These are phyloP conservation scores for Macrotus californicus DNA, from an alignment of 2,113 vertebrate species.

Conservation along the genomic window DNA sequence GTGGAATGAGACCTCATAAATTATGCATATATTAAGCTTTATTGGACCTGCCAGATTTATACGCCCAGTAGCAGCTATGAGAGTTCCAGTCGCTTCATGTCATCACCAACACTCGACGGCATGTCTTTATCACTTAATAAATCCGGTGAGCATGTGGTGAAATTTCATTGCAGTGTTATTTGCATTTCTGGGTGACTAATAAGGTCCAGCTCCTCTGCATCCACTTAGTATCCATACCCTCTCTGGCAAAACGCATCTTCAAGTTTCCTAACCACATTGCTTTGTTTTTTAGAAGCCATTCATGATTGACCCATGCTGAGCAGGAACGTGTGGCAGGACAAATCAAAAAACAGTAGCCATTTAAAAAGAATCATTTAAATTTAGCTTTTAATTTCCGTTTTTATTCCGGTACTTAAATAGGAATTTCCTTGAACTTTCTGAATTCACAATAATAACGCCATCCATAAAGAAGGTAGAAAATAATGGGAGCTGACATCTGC, in stretches of 20 bases:
- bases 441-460: background rate
- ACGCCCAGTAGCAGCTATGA: background rate
- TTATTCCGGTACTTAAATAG: background rate
- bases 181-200: background rate
- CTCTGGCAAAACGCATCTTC: background rate
- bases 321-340: background rate
- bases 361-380: background rate
- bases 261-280: background rate
- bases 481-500: background rate
- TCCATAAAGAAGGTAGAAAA: background rate
- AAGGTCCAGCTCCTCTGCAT: background rate
- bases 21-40: background rate
- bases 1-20: background rate
- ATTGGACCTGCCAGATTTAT: background rate
- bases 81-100: background rate
- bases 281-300: constrained; percentile 14
- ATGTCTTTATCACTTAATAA: background rate
- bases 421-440: background rate
- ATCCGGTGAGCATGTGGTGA: background rate
- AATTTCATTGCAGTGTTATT: background rate
- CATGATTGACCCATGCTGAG: background rate
- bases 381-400: background rate
- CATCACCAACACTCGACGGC: background rate
- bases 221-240: background rate
- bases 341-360: background rate